Evolutionary conservation across 2,888 invertebrate species (phyloP).

Genomic region (Allygus modestus): DNA sequence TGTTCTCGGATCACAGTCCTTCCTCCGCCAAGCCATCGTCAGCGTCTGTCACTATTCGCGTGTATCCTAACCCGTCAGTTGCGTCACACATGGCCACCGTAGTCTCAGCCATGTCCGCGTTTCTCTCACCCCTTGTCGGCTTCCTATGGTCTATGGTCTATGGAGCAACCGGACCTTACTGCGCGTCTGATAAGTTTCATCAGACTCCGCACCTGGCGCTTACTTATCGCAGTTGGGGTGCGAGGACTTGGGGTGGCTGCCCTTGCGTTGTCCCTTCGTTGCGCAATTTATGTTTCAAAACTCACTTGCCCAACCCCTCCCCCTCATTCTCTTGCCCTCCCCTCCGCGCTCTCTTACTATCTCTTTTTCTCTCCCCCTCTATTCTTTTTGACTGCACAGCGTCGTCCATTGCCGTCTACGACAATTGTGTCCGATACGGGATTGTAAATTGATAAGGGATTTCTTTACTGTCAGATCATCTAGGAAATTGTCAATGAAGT

Average conservation of each 20-base stretch:
- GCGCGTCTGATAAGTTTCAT: conserved; percentile 38
- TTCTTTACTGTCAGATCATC: too few species aligned
- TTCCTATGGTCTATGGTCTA: background rate
- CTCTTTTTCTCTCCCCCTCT: background rate
- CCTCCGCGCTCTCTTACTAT: background rate
- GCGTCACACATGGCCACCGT: too few species aligned
- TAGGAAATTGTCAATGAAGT: too few species aligned
- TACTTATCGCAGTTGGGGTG: conserved; percentile 11
- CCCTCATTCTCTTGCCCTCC: background rate
- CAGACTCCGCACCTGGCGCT: conserved; percentile 28
- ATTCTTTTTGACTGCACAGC: background rate
- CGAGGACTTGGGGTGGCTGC: conserved; percentile 18
- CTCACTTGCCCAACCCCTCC: conserved; percentile 8
- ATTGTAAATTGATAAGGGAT: too few species aligned
- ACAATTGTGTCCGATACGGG: background rate
- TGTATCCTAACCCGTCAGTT: too few species aligned
- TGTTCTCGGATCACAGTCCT: too few species aligned
- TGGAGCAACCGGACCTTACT: conserved; percentile 1
- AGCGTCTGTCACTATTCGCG: too few species aligned
- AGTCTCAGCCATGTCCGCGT: too few species aligned
- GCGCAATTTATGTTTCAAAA: conserved; percentile 45
- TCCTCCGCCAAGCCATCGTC: too few species aligned
- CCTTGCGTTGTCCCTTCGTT: conserved; percentile 36
- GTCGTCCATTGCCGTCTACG: background rate
- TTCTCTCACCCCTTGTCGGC: background rate